A percentile compares a stretch with the other conserved stretches of the same genome.
Conservation (phyloP, 2,888 invertebrate species). For the Torymus aiolomorphi region DNA sequence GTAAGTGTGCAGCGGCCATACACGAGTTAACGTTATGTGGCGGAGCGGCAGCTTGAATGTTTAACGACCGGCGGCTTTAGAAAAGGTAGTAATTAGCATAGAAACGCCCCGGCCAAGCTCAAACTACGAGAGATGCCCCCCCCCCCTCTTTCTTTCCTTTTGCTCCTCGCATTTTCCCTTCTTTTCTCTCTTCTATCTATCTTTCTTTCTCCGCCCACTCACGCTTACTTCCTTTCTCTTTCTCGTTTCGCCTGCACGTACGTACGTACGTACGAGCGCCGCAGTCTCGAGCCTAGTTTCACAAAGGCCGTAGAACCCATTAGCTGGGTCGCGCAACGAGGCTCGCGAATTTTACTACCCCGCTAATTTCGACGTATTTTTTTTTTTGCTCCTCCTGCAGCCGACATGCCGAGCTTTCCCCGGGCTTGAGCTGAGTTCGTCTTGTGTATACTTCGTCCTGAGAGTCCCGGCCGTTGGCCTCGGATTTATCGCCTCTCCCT, state of each 20-base stretch:
- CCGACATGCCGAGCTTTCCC: too few species aligned
- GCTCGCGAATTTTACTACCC: slow-evolving; percentile 31
- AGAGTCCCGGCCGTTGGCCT: too few species aligned
- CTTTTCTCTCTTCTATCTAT: not conserved
- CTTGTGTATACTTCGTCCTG: too few species aligned
- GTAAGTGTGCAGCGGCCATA: slow-evolving; percentile 33
- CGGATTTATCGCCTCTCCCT: too few species aligned
- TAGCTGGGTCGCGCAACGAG: not conserved
- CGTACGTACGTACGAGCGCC: not conserved
- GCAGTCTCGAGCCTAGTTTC: not conserved
- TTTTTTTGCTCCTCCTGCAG: not conserved
- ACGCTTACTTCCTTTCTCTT: not conserved
- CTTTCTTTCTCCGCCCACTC: not conserved
- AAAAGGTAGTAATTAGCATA: slow-evolving; percentile 60
- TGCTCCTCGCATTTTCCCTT: not conserved
- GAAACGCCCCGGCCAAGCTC: slow-evolving; percentile 18
- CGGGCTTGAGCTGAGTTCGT: too few species aligned
- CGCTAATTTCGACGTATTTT: not conserved
- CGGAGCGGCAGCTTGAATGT: slow-evolving; percentile 25
- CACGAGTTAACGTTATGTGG: not conserved
- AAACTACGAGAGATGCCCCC: slow-evolving; percentile 9
- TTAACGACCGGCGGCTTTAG: slow-evolving; percentile 20
- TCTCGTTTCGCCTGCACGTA: not conserved
- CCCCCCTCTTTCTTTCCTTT: not conserved
- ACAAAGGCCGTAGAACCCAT: not conserved